Conservation (phyloP, 2,888 invertebrate species). For the Girardia tigrina region DNA sequence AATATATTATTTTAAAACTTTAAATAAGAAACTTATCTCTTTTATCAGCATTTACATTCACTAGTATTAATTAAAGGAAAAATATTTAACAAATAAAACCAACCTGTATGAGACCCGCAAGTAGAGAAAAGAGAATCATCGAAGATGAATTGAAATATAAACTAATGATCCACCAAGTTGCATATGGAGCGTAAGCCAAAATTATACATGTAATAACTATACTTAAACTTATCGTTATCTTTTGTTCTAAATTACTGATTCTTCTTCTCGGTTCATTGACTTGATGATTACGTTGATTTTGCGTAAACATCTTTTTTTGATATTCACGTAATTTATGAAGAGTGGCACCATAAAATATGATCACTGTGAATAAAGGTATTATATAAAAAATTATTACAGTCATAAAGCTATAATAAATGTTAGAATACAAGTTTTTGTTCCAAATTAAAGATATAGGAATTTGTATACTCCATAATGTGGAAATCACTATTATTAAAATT, state of each 20-base stretch:
- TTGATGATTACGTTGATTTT: background rate
- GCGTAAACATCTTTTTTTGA: background rate
- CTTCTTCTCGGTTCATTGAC: background rate
- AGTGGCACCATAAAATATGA: background rate
- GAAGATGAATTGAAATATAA: background rate
- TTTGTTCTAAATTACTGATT: background rate
- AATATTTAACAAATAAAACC: too few relatives aligned
- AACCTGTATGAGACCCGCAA: background rate
- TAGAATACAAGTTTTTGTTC: background rate
- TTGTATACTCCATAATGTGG: background rate
- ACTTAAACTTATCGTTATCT: background rate
- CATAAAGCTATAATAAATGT: background rate
- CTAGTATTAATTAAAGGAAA: too few relatives aligned
- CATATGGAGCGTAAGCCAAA: slow-evolving; percentile 11
- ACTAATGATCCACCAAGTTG: slow-evolving; percentile 10
- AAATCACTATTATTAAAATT: background rate
- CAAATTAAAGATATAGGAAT: background rate
- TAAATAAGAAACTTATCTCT: too few relatives aligned
- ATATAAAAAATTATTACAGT: background rate
- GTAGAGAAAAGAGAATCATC: slow-evolving; percentile 9
- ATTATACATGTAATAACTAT: background rate
- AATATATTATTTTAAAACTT: too few relatives aligned
- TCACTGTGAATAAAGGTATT: background rate
- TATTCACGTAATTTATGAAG: background rate
- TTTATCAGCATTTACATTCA: too few relatives aligned